Conservation (phyloP, 2,797 vertebrate genomes). For the Agapornis canus region DNA sequence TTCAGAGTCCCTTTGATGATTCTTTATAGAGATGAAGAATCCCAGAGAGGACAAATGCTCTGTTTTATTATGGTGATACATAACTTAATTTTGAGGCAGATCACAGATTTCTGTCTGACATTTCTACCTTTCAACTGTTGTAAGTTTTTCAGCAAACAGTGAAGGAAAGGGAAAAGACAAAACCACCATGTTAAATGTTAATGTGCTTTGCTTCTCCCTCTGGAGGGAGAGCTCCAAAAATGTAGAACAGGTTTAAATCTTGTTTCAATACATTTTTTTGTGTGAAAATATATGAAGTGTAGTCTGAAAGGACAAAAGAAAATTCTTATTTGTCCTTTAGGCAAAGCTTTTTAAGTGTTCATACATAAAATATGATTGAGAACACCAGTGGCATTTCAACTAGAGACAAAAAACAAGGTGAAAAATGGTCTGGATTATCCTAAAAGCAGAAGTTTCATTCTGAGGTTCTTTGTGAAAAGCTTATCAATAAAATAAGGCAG, state of each 20-base stretch:
- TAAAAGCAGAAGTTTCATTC: conserved; percentile 21
- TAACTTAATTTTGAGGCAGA: conserved; percentile 47
- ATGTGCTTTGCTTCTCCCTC: conserved; percentile 46
- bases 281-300: conserved; percentile 42
- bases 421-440: not conserved
- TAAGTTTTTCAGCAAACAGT: conserved; percentile 47
- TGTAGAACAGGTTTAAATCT: conserved; percentile 42
- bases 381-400: conserved; percentile 39
- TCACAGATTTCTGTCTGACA: conserved; percentile 32
- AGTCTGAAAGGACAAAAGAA: conserved; percentile 51
- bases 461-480: not conserved
- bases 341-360: conserved; percentile 39
- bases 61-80: not conserved
- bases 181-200: conserved; percentile 58
- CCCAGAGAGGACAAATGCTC: not conserved
- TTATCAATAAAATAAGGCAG: not conserved
- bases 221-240: conserved; percentile 37
- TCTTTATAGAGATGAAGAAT: not conserved
- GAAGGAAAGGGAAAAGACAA: conserved; percentile 15
- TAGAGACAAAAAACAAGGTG: conserved; percentile 46
- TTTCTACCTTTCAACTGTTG: conserved; percentile 43
- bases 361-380: conserved; percentile 51
- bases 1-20: not conserved
- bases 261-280: conserved; percentile 57
- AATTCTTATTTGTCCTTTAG: conserved; percentile 59